These are phyloP conservation scores for Calliopsis andreniformis DNA, from an alignment of 1,140 invertebrate genomes.

Conservation along the genomic window DNA sequence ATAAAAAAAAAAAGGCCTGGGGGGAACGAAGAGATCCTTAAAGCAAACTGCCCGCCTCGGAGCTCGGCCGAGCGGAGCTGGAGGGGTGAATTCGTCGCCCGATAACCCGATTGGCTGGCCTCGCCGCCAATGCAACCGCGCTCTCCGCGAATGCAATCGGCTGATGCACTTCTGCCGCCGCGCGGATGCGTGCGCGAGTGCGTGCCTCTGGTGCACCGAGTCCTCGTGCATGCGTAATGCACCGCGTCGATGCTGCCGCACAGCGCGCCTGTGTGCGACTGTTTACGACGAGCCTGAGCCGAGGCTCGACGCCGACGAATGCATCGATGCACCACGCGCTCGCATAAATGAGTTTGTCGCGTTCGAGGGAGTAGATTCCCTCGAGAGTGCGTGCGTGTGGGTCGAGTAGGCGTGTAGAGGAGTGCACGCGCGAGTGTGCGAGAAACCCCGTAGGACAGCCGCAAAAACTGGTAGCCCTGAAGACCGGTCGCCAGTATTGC, in stretches of 20 bases:
- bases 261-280: neutral
- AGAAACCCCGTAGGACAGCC: slow-evolving; percentile 51
- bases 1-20: slow-evolving; percentile 17
- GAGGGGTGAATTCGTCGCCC: slow-evolving; percentile 74
- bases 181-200: slow-evolving; percentile 45
- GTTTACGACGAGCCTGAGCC: neutral
- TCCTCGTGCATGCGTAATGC: slow-evolving; percentile 70
- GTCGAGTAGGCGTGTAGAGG: neutral
- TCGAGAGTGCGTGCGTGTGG: neutral
- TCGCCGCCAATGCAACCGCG: slow-evolving; percentile 72
- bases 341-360: slow-evolving; percentile 9
- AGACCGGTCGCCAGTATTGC: slow-evolving; percentile 67
- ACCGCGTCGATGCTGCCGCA: slow-evolving; percentile 6
- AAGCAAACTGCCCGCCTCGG: slow-evolving; percentile 75
- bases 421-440: slow-evolving; percentile 17
- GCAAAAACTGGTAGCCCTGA: slow-evolving; percentile 71
- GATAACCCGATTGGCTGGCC: slow-evolving; percentile 75
- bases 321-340: neutral
- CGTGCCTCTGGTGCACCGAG: slow-evolving; percentile 18
- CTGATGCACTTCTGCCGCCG: slow-evolving; percentile 33
- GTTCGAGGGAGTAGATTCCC: slow-evolving; percentile 1
- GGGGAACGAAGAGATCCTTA: slow-evolving; percentile 69
- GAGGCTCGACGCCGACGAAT: neutral
- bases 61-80: slow-evolving; percentile 57
- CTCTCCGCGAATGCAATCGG: slow-evolving; percentile 59